Conservation (phyloP, 2,888 invertebrate species). For the Drosophila quinaria region DNA sequence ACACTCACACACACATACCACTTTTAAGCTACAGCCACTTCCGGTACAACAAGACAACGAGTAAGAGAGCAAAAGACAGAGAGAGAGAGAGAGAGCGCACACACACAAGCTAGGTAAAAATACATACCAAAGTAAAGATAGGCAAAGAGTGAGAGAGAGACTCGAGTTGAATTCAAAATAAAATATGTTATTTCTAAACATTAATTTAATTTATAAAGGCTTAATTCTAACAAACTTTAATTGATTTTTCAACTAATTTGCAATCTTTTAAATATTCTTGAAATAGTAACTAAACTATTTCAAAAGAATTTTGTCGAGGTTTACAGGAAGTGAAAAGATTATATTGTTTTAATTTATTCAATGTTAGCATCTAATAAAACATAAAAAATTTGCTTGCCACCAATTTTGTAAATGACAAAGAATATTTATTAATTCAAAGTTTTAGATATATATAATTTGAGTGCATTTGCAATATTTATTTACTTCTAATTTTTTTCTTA, state of each 20-base stretch:
- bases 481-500: too few relatives aligned
- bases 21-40: constrained; percentile 50
- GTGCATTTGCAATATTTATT: too few relatives aligned
- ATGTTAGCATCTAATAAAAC: too few relatives aligned
- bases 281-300: neutral
- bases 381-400: too few relatives aligned
- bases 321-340: too few relatives aligned
- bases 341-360: too few relatives aligned
- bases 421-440: too few relatives aligned
- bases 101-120: neutral
- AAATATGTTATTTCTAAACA: constrained; percentile 17
- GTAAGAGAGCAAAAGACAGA: constrained; percentile 3
- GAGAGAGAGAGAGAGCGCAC: neutral
- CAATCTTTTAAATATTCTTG: neutral
- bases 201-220: neutral
- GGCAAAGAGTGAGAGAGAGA: neutral
- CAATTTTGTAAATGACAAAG: too few relatives aligned
- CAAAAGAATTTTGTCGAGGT: neutral
- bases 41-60: constrained; percentile 47
- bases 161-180: constrained; percentile 15
- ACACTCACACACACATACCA: constrained; percentile 27
- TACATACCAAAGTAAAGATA: neutral
- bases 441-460: too few relatives aligned
- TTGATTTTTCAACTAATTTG: neutral
- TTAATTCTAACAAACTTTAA: neutral